A percentile compares a stretch with the other conserved stretches of the same genome.
These are phyloP conservation scores for Oreohelix idahoensis DNA, from an alignment of 1,140 invertebrate genomes.

Conservation along the genomic window DNA sequence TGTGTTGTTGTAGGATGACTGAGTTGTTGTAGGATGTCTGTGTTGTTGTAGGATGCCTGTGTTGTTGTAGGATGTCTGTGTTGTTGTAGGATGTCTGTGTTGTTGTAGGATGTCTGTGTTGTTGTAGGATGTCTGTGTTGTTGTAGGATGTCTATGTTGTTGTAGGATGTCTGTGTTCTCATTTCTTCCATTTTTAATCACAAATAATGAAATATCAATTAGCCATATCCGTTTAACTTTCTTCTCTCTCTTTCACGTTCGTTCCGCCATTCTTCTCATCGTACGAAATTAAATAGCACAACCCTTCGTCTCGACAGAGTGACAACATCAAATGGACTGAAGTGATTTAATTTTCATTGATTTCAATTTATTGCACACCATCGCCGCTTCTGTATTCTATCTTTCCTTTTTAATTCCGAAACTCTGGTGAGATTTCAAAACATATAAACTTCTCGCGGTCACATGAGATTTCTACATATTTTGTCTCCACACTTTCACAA, in stretches of 20 bases:
- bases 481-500: background rate
- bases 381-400: background rate
- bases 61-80: too few species aligned
- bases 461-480: background rate
- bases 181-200: background rate
- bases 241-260: background rate
- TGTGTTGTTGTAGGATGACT: too few species aligned
- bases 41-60: too few species aligned
- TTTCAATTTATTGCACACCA: constrained; percentile 24
- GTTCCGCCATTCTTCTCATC: constrained; percentile 11
- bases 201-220: background rate
- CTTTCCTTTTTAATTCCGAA: background rate
- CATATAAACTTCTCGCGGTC: background rate
- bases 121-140: too few species aligned
- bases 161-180: too few species aligned
- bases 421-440: background rate
- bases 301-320: background rate
- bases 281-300: constrained; percentile 6
- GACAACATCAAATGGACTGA: constrained; percentile 32
- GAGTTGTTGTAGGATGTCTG: too few species aligned
- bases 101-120: too few species aligned
- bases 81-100: too few species aligned
- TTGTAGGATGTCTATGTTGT: too few species aligned
- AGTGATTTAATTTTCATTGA: constrained; percentile 32
- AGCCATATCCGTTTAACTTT: background rate